Evolutionary conservation across 1,140 invertebrate species (phyloP), one percentile per base, ranked within the genome.

Genomic region (Cotesia glomerata): DNA sequence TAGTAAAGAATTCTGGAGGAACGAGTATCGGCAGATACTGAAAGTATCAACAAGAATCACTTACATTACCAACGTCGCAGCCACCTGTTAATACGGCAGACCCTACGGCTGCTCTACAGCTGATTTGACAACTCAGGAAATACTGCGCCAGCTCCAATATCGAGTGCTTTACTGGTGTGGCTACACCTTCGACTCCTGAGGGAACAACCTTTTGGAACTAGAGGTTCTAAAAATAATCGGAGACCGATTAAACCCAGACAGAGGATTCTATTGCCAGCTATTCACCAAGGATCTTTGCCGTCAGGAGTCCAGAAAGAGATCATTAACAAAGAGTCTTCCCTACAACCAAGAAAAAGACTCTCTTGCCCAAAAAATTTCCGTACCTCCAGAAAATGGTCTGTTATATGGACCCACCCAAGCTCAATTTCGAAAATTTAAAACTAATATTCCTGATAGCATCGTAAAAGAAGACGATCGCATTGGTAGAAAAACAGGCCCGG

Each of bases 281-380:
- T 75, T 9, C 74, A 75, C n/a, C 18, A 14, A 56, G 16, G 36
- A 69, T 49, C 35, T n/a, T 75, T 7, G 71, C 74, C 0, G 51
- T 66, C 3, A 18, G n/a, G 74, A 8, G 36, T 64, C 5, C n/a
- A n/a, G n/a, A 61, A 72, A 35, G 71, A 75, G 36, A 18, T 75
- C 4, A 59, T 75, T 16, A 70, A 69, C 9, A 75, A 59, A 65
- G 71, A n/a, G 74, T 35, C 63, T 75, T n/a, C n/a, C 71, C 71
- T 4, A 16, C 49, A 2, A 62, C 65, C 11, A 36, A 65, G 7
- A 16, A 39, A 51, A 75, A 72, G 54, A 13, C 39, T 1, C 13
- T 75, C 0, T 49, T 72, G 0, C 34, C n/a, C n/a, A n/a, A 72
- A 35, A 75, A 72, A 64, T 75, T 75, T 58, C 58, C 49, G n/a